A percentile compares a stretch with the other conserved stretches of the same genome.
These are phyloP conservation scores for Urocynchramus pylzowi DNA, from an alignment of 2,113 vertebrate genomes.

Conservation along the genomic window DNA sequence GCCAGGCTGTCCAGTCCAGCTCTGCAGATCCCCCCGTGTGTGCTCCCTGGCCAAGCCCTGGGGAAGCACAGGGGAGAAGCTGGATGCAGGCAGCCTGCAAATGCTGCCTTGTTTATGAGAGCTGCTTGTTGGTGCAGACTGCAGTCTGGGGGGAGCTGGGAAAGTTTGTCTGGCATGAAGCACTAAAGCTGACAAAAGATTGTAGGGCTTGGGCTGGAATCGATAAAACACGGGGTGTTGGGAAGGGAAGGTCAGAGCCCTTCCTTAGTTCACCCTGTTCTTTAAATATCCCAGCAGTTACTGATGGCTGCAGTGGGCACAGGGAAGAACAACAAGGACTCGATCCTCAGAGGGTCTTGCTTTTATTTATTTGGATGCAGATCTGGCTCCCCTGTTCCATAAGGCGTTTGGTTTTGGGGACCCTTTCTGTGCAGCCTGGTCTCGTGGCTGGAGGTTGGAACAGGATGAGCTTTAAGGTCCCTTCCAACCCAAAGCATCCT, in stretches of 20 bases:
- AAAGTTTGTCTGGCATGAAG: constrained; percentile 46
- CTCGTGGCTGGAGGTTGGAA: background rate
- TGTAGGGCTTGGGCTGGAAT: constrained; percentile 21
- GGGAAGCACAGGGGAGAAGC: background rate
- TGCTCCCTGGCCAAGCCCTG: constrained; percentile 7
- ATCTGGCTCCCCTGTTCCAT: background rate
- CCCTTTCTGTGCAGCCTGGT: background rate
- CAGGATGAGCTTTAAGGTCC: background rate
- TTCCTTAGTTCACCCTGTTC: background rate
- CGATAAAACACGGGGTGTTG: background rate
- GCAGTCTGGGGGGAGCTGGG: constrained; percentile 47
- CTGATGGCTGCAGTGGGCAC: background rate
- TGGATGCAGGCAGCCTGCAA: constrained; percentile 55
- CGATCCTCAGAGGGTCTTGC: background rate
- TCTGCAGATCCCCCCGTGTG: background rate
- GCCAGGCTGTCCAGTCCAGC: background rate
- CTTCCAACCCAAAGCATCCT: background rate
- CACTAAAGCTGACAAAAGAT: constrained; percentile 43
- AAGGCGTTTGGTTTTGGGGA: background rate
- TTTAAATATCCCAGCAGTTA: background rate
- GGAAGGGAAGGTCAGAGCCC: constrained; percentile 27
- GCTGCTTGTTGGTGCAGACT: constrained; percentile 47
- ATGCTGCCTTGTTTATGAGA: constrained; percentile 57
- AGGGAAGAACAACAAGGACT: accelerated
- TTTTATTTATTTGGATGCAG: background rate